A percentile compares a stretch with the other conserved stretches of the same genome.
These are phyloP conservation scores for Syngnathus rostellatus DNA, from an alignment of 2,797 vertebrate species.

Conservation along the genomic window DNA sequence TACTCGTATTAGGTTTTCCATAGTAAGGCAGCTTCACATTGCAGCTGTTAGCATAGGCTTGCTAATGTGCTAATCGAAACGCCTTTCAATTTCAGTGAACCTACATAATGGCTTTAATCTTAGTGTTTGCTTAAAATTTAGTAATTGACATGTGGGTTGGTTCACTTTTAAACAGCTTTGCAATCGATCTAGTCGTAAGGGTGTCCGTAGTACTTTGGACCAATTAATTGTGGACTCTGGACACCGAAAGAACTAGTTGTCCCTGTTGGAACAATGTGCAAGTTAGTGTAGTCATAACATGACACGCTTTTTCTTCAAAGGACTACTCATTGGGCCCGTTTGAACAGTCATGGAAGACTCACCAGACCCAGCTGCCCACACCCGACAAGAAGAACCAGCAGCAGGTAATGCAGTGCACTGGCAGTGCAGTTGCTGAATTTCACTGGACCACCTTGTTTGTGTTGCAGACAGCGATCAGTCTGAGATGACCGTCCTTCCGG, in stretches of 20 bases:
- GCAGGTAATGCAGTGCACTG: not conserved
- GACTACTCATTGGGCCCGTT: not conserved
- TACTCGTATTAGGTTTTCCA: not conserved
- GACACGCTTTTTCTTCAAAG: not conserved
- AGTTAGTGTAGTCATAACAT: not conserved
- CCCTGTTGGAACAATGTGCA: not conserved
- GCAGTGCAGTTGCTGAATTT: not conserved
- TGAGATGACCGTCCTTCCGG: not conserved
- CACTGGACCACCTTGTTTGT: not conserved
- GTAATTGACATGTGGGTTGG: not conserved
- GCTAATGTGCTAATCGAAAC: not conserved
- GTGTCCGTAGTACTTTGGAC: not conserved
- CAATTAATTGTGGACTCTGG: not conserved
- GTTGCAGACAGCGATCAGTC: not conserved
- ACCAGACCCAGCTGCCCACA: not conserved
- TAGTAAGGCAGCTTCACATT: not conserved
- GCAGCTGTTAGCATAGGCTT: not conserved
- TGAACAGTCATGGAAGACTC: constrained; percentile 1
- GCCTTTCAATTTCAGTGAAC: not conserved
- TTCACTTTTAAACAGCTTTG: not conserved
- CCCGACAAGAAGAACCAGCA: not conserved
- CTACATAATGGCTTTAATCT: too few relatives aligned
- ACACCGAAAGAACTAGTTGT: not conserved
- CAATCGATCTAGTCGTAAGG: not conserved
- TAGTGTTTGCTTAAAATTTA: not conserved